These are phyloP conservation scores for Uloborus plumipes DNA, from an alignment of 2,888 invertebrate genomes.

Conservation along the genomic window DNA sequence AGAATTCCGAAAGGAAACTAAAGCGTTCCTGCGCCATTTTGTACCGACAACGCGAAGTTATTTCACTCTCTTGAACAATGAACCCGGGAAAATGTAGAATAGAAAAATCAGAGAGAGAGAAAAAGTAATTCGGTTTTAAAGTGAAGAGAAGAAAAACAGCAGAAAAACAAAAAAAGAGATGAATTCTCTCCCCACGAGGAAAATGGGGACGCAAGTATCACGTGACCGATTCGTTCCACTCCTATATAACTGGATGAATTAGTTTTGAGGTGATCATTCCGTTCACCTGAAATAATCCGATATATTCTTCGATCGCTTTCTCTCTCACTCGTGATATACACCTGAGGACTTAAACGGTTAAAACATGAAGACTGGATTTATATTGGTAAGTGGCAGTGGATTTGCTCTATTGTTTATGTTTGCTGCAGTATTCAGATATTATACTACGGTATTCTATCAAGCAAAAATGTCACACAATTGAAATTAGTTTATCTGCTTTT, in stretches of 20 bases:
- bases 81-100: conserved; percentile 21
- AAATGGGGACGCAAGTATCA: conserved; percentile 17
- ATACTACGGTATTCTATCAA: too few relatives aligned
- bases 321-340: not conserved
- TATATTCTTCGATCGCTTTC: not conserved
- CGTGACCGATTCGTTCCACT: conserved; percentile 22
- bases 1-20: conserved; percentile 19
- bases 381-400: conserved; percentile 25
- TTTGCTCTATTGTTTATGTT: too few relatives aligned
- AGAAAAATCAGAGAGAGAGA: not conserved
- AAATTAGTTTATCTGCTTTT: too few relatives aligned
- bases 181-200: conserved; percentile 45
- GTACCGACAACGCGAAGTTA: conserved; percentile 29
- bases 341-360: conserved; percentile 2
- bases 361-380: conserved; percentile 44
- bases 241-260: conserved; percentile 44
- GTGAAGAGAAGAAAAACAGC: conserved; percentile 8
- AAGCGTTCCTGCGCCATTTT: conserved; percentile 30
- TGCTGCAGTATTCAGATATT: too few relatives aligned
- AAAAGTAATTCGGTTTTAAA: conserved; percentile 34
- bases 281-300: conserved; percentile 14
- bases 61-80: conserved; percentile 54
- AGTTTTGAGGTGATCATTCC: conserved; percentile 4
- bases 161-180: conserved; percentile 13
- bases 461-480: too few relatives aligned